Evolutionary conservation across 2,113 vertebrate species (phyloP).

Genomic region (Datnioides undecimradiatus): DNA sequence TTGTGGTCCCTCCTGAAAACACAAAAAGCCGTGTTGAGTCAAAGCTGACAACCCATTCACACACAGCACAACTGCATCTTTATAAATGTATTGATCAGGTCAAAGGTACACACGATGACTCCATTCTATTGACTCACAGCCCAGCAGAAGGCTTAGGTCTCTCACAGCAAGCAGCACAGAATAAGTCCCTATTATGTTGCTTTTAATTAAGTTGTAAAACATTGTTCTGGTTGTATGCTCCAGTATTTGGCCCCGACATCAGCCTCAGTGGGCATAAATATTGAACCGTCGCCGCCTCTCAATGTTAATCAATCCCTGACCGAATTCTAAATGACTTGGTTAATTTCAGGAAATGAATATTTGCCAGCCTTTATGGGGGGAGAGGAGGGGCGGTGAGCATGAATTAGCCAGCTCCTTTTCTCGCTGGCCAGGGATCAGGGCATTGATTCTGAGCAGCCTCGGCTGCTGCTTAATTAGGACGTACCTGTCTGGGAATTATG

Average conservation of each 20-base stretch:
- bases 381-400: constrained; percentile 47
- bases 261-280: constrained; percentile 88
- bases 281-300: constrained; percentile 81
- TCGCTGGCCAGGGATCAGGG: constrained; percentile 72
- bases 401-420: constrained; percentile 67
- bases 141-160: constrained; percentile 79
- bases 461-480: constrained; percentile 83
- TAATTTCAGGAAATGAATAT: constrained; percentile 87
- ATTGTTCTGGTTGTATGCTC: constrained; percentile 85
- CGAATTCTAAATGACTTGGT: constrained; percentile 88
- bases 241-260: constrained; percentile 85
- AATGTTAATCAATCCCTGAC: constrained; percentile 88
- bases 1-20: neutral
- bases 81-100: constrained; percentile 89
- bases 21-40: constrained; percentile 18
- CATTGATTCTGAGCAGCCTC: constrained; percentile 79
- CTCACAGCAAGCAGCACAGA: constrained; percentile 52
- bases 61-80: constrained; percentile 53
- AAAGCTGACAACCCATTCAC: constrained; percentile 33
- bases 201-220: constrained; percentile 92
- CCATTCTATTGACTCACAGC: constrained; percentile 87
- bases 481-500: constrained; percentile 75
- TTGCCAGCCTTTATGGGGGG: constrained; percentile 62
- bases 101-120: constrained; percentile 67
- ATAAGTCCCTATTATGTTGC: constrained; percentile 84